A percentile compares a stretch with the other conserved stretches of the same genome.
phyloP scores from a whole-genome alignment of 2,888 invertebrate species.

The Dryobota labecula region DNA sequence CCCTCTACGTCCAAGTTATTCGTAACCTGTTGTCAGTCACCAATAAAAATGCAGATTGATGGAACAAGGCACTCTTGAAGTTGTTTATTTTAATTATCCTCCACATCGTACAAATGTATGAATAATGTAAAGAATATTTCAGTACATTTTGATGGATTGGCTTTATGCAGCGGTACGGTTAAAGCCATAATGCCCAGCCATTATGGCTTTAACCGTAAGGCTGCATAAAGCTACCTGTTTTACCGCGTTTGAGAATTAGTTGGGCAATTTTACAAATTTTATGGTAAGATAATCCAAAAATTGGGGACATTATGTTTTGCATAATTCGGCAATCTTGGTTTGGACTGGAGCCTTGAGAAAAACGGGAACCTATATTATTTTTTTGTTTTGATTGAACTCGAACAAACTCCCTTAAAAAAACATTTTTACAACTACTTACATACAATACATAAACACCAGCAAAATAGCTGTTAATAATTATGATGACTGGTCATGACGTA shows the following conservation, averaged over 20 bases:
- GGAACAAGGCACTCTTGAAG: constrained; percentile 20
- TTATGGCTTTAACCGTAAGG: too few relatives aligned
- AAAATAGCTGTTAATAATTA: neutral
- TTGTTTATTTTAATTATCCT: constrained; percentile 40
- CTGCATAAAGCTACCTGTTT: too few relatives aligned
- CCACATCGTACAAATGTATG: constrained; percentile 23
- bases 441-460: too few relatives aligned
- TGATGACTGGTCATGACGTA: neutral
- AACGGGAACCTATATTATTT: neutral
- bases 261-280: constrained; percentile 29
- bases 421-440: neutral
- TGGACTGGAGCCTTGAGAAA: neutral
- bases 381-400: neutral
- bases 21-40: constrained; percentile 30
- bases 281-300: neutral
- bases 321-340: constrained; percentile 7
- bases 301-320: neutral
- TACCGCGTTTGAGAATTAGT: constrained; percentile 18
- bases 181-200: constrained; percentile 15
- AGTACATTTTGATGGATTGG: constrained; percentile 38
- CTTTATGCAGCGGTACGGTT: constrained; percentile 15
- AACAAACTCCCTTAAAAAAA: neutral
- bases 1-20: constrained; percentile 24
- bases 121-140: constrained; percentile 39
- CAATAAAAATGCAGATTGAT: constrained; percentile 51